Base-by-base conservation (phyloP, 2,797 vertebrate species). In the Coluber constrictor region DNA sequence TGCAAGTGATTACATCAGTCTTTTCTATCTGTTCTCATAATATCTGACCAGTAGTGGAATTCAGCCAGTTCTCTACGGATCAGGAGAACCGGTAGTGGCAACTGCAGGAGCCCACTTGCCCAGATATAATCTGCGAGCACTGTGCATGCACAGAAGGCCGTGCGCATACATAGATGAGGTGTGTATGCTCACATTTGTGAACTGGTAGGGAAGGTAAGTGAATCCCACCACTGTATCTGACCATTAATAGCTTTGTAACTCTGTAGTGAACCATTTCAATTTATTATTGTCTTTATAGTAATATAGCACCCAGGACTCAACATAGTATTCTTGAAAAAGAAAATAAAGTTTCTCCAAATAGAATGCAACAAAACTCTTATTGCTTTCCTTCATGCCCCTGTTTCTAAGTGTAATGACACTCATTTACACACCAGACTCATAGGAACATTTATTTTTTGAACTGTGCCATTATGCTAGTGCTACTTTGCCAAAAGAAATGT, bases 401-500 rank as follows among this genome's bases (percentile, higher is more conserved):
- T 88, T 95, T 87, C 47, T 92, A 93, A 93, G 32, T 88, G 37
- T 74, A 74, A 60, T 88, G 63, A 29, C 43, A 43, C 23, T 88
- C 66, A 93, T 93, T 90, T 93, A 88, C 55, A 91, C 92, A 96
- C 93, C 61, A 88, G 13, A 94, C 25, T 56, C 37, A 3, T 18
- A 61, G 25, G 66, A 93, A 37, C 79, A 66, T 91, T 87, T 87
- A 32, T 59, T 3, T 91, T 93, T 95, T 51, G 54, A n/a, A 90
- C 4, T 88, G 90, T 43, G 60, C 8, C 60, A 55, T n/a, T 61
- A 93, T 92, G 86, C 56, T 43, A 9, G 12, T 29, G 32, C 54
- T 90, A 1, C 74, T 63, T 25, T 66, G 56, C 0, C 43, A 93
- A 43, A 87, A 87, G 23, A 70, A 86, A 63, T 74, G 70, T 66